A percentile compares a stretch with the other conserved stretches of the same genome.
phyloP scores from a whole-genome alignment of 1,140 invertebrate genomes.

The Odontomachus brunneus region DNA sequence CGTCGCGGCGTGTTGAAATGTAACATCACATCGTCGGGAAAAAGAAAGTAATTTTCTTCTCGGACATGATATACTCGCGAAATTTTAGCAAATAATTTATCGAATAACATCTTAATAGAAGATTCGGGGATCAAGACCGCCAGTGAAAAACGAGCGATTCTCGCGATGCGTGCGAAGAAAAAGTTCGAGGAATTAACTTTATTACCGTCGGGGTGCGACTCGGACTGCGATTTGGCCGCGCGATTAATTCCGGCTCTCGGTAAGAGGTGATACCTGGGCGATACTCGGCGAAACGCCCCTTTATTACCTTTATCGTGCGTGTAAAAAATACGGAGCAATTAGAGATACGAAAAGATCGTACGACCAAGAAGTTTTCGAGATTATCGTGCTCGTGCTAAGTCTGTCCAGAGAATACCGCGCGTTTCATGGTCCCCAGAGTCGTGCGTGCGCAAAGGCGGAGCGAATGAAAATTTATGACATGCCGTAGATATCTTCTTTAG shows the following conservation, averaged over 20 bases:
- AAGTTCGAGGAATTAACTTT: conserved; percentile 42
- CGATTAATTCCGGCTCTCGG: conserved; percentile 46
- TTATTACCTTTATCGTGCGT: conserved; percentile 50
- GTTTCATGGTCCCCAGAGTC: neutral
- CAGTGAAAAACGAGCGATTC: neutral
- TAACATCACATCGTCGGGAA: neutral
- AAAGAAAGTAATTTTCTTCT: too few relatives aligned
- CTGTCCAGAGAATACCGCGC: neutral
- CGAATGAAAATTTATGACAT: conserved; percentile 15
- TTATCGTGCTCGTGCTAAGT: conserved; percentile 17
- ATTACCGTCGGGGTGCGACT: conserved; percentile 5
- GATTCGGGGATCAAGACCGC: neutral
- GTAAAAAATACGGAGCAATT: conserved; percentile 51
- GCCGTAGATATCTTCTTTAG: neutral
- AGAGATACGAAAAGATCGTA: conserved; percentile 34
- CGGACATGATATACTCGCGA: too few relatives aligned
- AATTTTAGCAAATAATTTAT: neutral
- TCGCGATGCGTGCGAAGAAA: conserved; percentile 31
- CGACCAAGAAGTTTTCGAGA: conserved; percentile 20
- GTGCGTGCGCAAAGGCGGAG: neutral
- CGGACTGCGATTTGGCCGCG: conserved; percentile 7
- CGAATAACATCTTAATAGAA: neutral
- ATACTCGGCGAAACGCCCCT: neutral
- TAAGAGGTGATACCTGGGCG: conserved; percentile 12
- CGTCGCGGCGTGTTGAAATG: neutral